A percentile compares a stretch with the other conserved stretches of the same genome.
These are phyloP conservation scores for Dipodomys stephensi DNA, from an alignment of 2,113 vertebrate species.

Conservation along the genomic window DNA sequence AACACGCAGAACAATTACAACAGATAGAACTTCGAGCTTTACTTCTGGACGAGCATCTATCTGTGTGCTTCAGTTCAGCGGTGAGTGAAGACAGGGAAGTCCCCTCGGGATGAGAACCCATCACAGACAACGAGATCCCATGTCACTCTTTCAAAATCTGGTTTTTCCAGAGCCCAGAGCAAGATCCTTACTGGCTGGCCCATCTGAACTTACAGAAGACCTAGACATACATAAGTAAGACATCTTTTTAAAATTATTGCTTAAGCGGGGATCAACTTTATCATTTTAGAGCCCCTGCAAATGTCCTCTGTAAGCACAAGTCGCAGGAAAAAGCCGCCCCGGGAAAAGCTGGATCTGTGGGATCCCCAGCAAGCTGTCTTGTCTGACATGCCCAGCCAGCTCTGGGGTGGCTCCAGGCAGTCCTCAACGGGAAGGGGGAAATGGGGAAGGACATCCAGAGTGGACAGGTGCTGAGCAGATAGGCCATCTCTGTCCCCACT, in stretches of 20 bases:
- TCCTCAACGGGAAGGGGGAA: too few species aligned
- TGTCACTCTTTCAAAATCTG: accelerated
- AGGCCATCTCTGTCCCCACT: not conserved
- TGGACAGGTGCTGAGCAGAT: not conserved
- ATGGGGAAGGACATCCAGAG: not conserved
- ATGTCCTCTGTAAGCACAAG: too few species aligned
- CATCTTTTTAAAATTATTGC: too few species aligned
- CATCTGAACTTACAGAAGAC: not conserved
- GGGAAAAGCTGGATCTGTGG: not conserved
- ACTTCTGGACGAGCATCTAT: not conserved
- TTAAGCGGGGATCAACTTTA: not conserved
- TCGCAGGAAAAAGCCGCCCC: not conserved
- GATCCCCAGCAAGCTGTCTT: not conserved
- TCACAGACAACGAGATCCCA: accelerated
- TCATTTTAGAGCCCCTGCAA: too few species aligned
- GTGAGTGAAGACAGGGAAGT: not conserved
- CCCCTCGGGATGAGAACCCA: accelerated
- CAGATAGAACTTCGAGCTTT: conserved; percentile 32
- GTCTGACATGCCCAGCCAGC: not conserved
- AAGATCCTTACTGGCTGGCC: not conserved
- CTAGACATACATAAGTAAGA: not conserved
- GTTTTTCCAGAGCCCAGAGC: not conserved
- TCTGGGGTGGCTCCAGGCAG: not conserved
- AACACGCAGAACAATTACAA: conserved; percentile 49
- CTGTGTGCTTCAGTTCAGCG: not conserved